Evolutionary conservation across 2,888 invertebrate species (phyloP).

Genomic region (Dolomedes plantarius): DNA sequence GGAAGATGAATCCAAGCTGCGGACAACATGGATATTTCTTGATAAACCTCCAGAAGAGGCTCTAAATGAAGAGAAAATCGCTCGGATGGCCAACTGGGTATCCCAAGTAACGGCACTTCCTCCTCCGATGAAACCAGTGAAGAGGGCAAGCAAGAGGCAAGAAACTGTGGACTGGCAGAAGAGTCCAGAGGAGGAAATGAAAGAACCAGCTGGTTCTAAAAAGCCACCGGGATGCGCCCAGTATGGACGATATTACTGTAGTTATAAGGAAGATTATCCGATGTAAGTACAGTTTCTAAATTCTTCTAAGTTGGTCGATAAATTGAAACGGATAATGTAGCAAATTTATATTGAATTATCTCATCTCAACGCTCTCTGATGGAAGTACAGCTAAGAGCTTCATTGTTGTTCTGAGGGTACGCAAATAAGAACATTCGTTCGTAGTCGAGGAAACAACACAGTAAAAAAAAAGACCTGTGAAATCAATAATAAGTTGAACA

Average conservation of each 20-base stretch:
- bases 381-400: too few species aligned
- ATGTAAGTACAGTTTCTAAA: conserved; percentile 49
- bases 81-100: conserved; percentile 61
- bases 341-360: too few species aligned
- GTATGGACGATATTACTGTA: conserved; percentile 73
- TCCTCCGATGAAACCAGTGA: neutral
- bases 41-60: conserved; percentile 59
- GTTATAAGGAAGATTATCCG: conserved; percentile 74
- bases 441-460: too few species aligned
- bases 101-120: conserved; percentile 57
- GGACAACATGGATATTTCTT: conserved; percentile 60
- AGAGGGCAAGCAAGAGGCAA: conserved; percentile 32
- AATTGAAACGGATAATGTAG: too few species aligned
- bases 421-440: too few species aligned
- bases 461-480: too few species aligned
- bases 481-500: too few species aligned
- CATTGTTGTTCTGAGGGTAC: too few species aligned
- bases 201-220: conserved; percentile 69
- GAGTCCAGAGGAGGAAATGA: conserved; percentile 59
- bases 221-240: conserved; percentile 73
- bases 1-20: conserved; percentile 52
- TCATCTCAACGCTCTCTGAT: too few species aligned
- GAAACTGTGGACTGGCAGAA: conserved; percentile 19
- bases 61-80: conserved; percentile 54
- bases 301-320: too few species aligned